Evolutionary conservation across 2,797 vertebrate species (phyloP), one percentile per base, ranked within the genome.

Genomic region (Falco columbarius): DNA sequence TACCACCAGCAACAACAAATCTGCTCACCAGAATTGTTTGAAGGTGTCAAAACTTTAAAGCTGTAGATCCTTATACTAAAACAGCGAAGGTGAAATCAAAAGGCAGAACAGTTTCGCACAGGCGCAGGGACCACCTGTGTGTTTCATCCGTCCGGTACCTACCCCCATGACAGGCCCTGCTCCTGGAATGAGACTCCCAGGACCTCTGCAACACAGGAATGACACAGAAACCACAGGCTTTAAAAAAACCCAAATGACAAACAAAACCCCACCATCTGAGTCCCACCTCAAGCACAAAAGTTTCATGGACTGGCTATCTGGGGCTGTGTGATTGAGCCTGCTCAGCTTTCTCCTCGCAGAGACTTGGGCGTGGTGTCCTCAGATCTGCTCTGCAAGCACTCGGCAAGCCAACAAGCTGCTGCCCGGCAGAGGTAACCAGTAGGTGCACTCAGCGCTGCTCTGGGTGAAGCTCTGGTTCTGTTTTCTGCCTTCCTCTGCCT

Each of bases 51-150:
- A 29, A 26, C 3, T 14, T 38, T 3, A 73, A 36, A 0, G 0
- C 49, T 22, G 52, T 0, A 0, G 30, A 42, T 27, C 19, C 15
- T 38, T 5, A 13, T 2, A 65, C 4, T 0, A 0, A 16, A 18
- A 44, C 24, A 55, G 18, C 0, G 0, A 14, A 12, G 32, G 29
- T 9, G 67, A 55, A 55, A 70, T 27, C 27, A 49, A 36, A 63
- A 68, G 54, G 46, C 30, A 65, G 14, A 38, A 59, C 0, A 0
- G 44, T 17, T 55, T 49, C 3, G 2, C 7, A 6, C 8, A 30
- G 14, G 21, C 2, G 0, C 51, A 40, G 14, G 11, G 23, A n/a
- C 32, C 32, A 14, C 4, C 27, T 21, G 40, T 0, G 0, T 1
- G 0, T 15, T n/a, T 2, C 4, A 12, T 27, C 21, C 2, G 17